These are phyloP conservation scores for Drosophila niveifrons DNA, from an alignment of 2,888 invertebrate genomes.

Conservation along the genomic window DNA sequence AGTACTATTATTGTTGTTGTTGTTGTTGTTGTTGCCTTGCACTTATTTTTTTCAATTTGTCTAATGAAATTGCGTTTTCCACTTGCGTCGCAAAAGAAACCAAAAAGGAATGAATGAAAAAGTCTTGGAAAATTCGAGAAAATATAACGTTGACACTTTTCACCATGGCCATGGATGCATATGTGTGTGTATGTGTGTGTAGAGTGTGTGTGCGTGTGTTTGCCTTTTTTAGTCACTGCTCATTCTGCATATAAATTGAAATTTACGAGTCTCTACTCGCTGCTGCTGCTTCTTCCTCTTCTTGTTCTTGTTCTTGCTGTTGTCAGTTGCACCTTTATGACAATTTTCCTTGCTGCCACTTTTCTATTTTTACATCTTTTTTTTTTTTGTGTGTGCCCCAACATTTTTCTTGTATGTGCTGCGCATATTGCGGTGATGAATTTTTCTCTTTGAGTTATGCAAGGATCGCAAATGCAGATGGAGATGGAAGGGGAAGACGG, in stretches of 20 bases:
- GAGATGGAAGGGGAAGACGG: neutral
- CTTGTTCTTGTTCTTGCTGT: conserved; percentile 40
- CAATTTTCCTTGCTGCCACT: conserved; percentile 78
- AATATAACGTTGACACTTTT: conserved; percentile 80
- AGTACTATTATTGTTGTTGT: conserved; percentile 40
- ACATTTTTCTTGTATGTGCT: conserved; percentile 50
- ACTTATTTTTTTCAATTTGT: conserved; percentile 83
- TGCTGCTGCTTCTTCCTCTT: neutral
- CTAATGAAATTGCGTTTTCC: conserved; percentile 84
- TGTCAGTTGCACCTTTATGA: conserved; percentile 84
- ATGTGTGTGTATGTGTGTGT: conserved; percentile 20
- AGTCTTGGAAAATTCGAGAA: conserved; percentile 76
- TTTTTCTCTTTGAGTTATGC: conserved; percentile 82
- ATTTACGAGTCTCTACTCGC: conserved; percentile 72
- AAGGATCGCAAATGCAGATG: conserved; percentile 25
- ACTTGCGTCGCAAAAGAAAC: conserved; percentile 61
- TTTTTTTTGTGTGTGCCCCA: conserved; percentile 2
- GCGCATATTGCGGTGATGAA: conserved; percentile 82
- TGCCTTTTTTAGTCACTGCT: conserved; percentile 64
- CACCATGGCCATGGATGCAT: conserved; percentile 33
- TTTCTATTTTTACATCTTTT: conserved; percentile 52
- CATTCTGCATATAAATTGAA: conserved; percentile 85
- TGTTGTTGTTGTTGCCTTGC: conserved; percentile 62
- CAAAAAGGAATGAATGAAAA: conserved; percentile 47
- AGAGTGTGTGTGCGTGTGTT: conserved; percentile 17